Evolutionary conservation across 2,113 vertebrate species (phyloP).

Genomic region (Antidorcas marsupialis): DNA sequence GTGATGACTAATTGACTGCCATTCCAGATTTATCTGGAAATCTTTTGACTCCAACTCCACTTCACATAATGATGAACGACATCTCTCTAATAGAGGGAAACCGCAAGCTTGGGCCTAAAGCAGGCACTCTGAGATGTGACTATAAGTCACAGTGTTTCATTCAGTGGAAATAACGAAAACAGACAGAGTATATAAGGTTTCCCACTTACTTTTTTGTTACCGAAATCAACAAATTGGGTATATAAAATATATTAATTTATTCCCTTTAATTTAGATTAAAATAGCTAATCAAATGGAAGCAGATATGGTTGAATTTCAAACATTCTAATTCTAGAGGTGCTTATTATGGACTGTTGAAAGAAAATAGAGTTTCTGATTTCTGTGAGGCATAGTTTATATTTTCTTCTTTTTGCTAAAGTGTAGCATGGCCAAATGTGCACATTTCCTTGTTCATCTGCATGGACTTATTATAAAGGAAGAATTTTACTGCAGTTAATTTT

Average conservation of each 20-base stretch:
- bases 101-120: background rate
- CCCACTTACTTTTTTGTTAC: background rate
- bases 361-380: background rate
- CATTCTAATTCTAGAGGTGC: background rate
- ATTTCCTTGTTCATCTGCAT: background rate
- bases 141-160: background rate
- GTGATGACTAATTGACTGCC: conserved; percentile 70
- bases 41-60: conserved; percentile 54
- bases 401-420: background rate
- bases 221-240: background rate
- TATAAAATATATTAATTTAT: background rate
- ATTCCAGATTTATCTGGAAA: conserved; percentile 68
- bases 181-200: background rate
- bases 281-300: background rate
- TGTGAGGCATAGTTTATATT: background rate
- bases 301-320: background rate
- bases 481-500: background rate
- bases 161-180: background rate
- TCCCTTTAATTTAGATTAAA: background rate
- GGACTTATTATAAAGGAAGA: background rate
- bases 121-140: background rate
- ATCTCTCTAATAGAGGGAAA: conserved; percentile 32
- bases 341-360: background rate
- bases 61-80: conserved; percentile 56
- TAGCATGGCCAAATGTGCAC: background rate